Conservation (phyloP, 2,797 vertebrate genomes). For the Melopsittacus undulatus region DNA sequence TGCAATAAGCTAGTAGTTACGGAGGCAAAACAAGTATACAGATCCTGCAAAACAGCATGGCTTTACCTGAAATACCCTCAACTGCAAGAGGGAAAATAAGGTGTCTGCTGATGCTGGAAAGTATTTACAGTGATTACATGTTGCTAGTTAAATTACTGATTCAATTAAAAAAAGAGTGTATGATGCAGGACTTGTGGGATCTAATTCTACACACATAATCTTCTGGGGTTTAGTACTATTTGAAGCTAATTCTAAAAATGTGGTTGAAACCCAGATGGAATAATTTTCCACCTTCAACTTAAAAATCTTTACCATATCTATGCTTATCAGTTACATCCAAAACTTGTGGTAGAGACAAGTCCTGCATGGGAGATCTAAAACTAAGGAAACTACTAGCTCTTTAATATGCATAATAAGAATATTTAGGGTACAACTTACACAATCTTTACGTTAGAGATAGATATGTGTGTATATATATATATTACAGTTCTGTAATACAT, state of each 20-base stretch:
- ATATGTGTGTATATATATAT: background rate
- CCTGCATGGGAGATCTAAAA: background rate
- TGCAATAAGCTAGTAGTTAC: background rate
- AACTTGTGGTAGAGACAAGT: background rate
- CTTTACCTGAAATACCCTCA: background rate
- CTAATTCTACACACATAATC: background rate
- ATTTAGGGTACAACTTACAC: constrained; percentile 52
- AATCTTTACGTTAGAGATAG: background rate
- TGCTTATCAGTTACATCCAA: background rate
- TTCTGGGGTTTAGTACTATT: background rate
- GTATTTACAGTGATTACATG: background rate
- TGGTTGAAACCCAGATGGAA: background rate
- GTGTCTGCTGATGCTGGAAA: constrained; percentile 16
- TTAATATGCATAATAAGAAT: background rate
- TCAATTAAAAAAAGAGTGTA: background rate
- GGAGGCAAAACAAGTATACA: background rate
- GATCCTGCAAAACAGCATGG: background rate
- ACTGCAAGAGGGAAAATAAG: background rate
- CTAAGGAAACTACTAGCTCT: background rate
- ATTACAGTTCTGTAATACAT: constrained; percentile 40
- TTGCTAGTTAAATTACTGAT: background rate
- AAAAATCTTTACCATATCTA: background rate
- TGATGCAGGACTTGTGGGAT: background rate
- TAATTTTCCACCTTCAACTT: background rate
- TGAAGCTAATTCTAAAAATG: background rate